A percentile compares a stretch with the other conserved stretches of the same genome.
Evolutionary conservation across 2,888 invertebrate genomes (phyloP).

Genomic region (Eristalis tenax): DNA sequence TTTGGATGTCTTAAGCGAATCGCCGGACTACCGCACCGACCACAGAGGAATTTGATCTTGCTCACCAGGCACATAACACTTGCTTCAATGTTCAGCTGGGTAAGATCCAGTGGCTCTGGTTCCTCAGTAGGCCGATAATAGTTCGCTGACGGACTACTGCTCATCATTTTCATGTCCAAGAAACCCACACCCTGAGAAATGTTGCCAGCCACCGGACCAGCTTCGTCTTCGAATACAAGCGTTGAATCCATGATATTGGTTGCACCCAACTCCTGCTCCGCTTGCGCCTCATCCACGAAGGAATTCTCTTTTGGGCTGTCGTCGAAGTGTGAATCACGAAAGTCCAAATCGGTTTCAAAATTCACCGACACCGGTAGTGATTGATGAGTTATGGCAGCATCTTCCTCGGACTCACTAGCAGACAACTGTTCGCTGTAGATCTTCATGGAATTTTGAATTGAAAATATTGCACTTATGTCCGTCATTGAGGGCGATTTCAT

Average conservation of each 20-base stretch:
- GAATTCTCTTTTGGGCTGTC: constrained; percentile 41
- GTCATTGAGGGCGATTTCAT: constrained; percentile 76
- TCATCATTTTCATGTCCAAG: constrained; percentile 82
- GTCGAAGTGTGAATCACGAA: constrained; percentile 75
- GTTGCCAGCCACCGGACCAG: constrained; percentile 72
- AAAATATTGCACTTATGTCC: constrained; percentile 79
- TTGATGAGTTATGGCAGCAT: constrained; percentile 74
- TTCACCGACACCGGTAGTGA: constrained; percentile 75
- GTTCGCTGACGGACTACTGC: constrained; percentile 84
- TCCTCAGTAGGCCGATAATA: constrained; percentile 91
- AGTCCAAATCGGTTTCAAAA: constrained; percentile 73
- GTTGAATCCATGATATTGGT: constrained; percentile 23
- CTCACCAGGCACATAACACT: constrained; percentile 93
- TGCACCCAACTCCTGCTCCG: constrained; percentile 9
- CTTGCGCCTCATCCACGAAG: constrained; percentile 3
- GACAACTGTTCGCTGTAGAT: constrained; percentile 78
- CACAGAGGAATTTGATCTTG: constrained; percentile 90
- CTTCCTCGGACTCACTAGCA: constrained; percentile 58
- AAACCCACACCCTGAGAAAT: constrained; percentile 79
- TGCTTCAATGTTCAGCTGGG: constrained; percentile 92
- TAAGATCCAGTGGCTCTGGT: constrained; percentile 92
- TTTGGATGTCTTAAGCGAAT: constrained; percentile 84
- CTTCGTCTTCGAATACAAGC: constrained; percentile 66
- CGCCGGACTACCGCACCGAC: constrained; percentile 88
- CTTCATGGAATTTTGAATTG: constrained; percentile 79